Evolutionary conservation across 1,140 invertebrate species (phyloP).

Genomic region (Acyrthosiphon pisum): DNA sequence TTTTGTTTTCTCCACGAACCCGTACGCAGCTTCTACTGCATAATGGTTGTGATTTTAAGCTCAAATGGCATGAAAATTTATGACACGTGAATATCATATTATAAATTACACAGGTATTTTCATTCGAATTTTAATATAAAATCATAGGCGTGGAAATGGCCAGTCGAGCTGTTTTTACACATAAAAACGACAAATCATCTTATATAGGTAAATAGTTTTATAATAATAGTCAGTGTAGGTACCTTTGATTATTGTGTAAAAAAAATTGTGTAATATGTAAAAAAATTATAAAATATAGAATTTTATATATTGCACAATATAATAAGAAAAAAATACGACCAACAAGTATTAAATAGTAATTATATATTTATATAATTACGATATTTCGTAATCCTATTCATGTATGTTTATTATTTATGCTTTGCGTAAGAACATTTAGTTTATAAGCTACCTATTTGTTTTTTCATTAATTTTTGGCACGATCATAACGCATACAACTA

Average conservation of each 20-base stretch:
- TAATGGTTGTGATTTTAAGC: background rate
- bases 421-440: background rate
- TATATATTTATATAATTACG: background rate
- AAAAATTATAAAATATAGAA: background rate
- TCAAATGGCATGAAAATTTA: slow-evolving; percentile 28
- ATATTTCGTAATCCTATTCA: background rate
- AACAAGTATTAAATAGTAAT: background rate
- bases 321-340: background rate
- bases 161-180: background rate
- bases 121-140: background rate
- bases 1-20: background rate
- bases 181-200: slow-evolving; percentile 34
- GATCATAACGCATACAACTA: background rate
- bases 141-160: slow-evolving; percentile 29
- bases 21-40: background rate
- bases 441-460: background rate
- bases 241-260: background rate
- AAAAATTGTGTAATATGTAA: background rate
- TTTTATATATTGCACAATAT: background rate
- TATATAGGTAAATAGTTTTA: slow-evolving; percentile 40
- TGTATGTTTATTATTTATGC: background rate
- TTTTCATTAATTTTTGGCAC: slow-evolving; percentile 1
- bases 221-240: background rate
- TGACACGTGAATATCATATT: background rate
- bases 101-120: background rate